Conservation (phyloP, 2,888 invertebrate genomes). For the Antitype chi region DNA sequence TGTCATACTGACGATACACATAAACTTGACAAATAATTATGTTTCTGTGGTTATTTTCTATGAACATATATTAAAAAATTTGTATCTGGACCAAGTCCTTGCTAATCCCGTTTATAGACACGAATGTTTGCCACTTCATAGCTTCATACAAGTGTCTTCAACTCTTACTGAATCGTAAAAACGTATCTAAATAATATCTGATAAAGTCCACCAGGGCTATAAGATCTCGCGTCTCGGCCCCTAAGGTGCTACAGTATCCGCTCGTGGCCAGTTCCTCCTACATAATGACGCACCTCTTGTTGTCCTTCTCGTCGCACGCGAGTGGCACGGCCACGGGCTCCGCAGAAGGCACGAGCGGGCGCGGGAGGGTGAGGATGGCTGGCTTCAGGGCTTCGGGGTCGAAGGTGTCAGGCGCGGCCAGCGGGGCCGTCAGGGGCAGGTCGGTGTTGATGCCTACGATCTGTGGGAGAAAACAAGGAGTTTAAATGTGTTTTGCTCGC, state of each 20-base stretch:
- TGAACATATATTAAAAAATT: not conserved
- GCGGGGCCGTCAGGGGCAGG: slow-evolving; percentile 82
- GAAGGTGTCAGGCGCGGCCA: slow-evolving; percentile 72
- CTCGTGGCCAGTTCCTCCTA: not conserved
- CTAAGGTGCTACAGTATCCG: not conserved
- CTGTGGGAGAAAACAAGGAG: slow-evolving; percentile 64
- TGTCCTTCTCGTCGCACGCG: slow-evolving; percentile 19
- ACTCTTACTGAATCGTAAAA: slow-evolving; percentile 32
- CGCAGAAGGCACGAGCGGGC: slow-evolving; percentile 60
- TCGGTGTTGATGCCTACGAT: slow-evolving; percentile 88
- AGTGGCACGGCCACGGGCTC: slow-evolving; percentile 74
- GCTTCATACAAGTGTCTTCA: not conserved
- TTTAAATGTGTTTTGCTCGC: not conserved
- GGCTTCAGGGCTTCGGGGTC: slow-evolving; percentile 84
- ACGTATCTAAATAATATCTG: slow-evolving; percentile 36
- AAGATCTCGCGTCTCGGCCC: not conserved
- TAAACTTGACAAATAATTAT: not conserved
- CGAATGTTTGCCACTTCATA: not conserved
- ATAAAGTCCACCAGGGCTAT: slow-evolving; percentile 2
- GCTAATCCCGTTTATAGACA: not conserved
- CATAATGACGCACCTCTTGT: slow-evolving; percentile 52
- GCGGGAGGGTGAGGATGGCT: slow-evolving; percentile 62
- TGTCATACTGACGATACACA: not conserved
- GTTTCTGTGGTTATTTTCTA: not conserved
- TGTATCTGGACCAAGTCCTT: not conserved